Base-by-base conservation (phyloP, 2,797 vertebrate species). In the Numenius phaeopus region DNA sequence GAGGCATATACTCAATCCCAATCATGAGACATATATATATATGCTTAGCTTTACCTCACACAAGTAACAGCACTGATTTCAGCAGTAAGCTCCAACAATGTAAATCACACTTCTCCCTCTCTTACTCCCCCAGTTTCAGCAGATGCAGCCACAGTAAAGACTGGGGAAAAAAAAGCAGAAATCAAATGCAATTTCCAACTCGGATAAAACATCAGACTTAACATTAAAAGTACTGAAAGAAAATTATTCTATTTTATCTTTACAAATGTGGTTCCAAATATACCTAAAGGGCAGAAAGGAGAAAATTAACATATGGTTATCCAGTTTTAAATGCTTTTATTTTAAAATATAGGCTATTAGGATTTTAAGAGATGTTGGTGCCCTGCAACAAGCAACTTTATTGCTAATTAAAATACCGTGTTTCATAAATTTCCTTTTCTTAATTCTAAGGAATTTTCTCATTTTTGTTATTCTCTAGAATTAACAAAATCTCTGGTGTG, bases 21-120 rank as follows among this genome's bases (percentile, higher is more conserved):
- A 9, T 65, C 58, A 76, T 61, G 62, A 96, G 44, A 70, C 62
- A 76, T 78, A 61, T 69, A 95, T 69, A 95, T 61, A 67, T 92
- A 37, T 94, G 91, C 90, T 93, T 90, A 95, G 88, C 90, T 96
- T 95, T 96, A 94, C 88, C 93, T 96, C 78, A 90, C 69, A 72
- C 71, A 95, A 90, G 75, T 81, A 84, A 86, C 75, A 87, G 47
- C 90, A 95, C 32, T 57, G 77, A 96, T 86, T 80, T 96, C 88
- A 90, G 93, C 93, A 93, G 73, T 66, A 80, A 94, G 78, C 70
- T 94, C 71, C 64, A 67, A n/a, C 73, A 95, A 71, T 89, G 77
- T 91, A 96, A 95, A 93, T 95, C 86, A 84, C 91, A 93, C 88
- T 87, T 96, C 95, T 96, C 86, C 80, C 32, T 93, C 58, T 81